These are phyloP conservation scores for Trachelus stipa DNA, from an alignment of 2,888 invertebrate species.

Conservation along the genomic window DNA sequence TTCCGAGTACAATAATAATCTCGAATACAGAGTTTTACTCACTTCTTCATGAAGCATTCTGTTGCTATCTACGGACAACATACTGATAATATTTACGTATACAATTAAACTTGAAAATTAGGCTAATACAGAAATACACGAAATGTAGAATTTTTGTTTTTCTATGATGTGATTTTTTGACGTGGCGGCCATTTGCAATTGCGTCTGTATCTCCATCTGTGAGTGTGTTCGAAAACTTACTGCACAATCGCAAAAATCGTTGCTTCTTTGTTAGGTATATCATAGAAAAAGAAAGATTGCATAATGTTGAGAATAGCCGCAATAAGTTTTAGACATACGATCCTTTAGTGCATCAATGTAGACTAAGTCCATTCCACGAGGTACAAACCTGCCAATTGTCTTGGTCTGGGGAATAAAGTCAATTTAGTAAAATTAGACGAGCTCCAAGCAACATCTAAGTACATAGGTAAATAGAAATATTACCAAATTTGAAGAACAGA, in stretches of 20 bases:
- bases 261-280: not conserved
- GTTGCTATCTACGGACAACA: conserved; percentile 46
- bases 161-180: conserved; percentile 29
- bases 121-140: conserved; percentile 14
- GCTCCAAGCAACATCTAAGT: not conserved
- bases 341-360: not conserved
- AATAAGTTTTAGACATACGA: not conserved
- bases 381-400: not conserved
- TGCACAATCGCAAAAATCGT: not conserved
- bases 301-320: not conserved
- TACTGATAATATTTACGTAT: conserved; percentile 31
- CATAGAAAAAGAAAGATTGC: not conserved
- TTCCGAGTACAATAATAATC: not conserved
- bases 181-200: conserved; percentile 34
- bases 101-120: conserved; percentile 17
- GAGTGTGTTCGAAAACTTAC: not conserved
- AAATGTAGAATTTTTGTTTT: conserved; percentile 23
- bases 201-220: conserved; percentile 16
- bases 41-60: conserved; percentile 44
- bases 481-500: not conserved
- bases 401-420: not conserved
- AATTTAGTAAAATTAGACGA: not conserved
- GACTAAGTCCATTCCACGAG: not conserved
- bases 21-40: conserved; percentile 13
- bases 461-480: not conserved